Percentiles rank a stretch among this genome's conserved stretches.
These are phyloP conservation scores for Agrenia bidenticulata DNA, from an alignment of 2,888 invertebrate species.

Conservation along the genomic window DNA sequence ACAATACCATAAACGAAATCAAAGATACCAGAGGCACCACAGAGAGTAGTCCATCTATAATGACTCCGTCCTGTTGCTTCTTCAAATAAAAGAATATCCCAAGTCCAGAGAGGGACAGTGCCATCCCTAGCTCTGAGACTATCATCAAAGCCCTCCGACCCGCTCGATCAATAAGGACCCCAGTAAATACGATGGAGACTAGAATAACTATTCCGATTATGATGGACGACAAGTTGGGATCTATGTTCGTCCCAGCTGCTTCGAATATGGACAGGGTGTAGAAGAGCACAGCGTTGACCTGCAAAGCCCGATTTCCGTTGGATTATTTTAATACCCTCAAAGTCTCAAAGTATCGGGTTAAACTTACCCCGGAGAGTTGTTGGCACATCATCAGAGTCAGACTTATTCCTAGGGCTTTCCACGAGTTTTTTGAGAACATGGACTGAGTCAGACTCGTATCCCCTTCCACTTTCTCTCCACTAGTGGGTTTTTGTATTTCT, in stretches of 20 bases:
- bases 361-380: constrained; percentile 37
- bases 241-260: constrained; percentile 64
- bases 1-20: constrained; percentile 75
- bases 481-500: neutral
- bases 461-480: neutral
- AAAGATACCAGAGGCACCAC: constrained; percentile 69
- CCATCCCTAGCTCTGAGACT: constrained; percentile 73
- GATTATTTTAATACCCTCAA: no score
- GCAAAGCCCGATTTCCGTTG: no score
- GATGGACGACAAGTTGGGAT: constrained; percentile 63
- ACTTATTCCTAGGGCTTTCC: constrained; percentile 31
- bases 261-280: constrained; percentile 72
- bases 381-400: constrained; percentile 32
- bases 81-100: constrained; percentile 71
- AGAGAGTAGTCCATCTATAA: constrained; percentile 58
- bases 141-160: constrained; percentile 77
- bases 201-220: constrained; percentile 61
- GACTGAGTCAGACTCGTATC: no score
- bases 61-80: constrained; percentile 52
- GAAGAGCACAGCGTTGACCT: constrained; percentile 84
- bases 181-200: constrained; percentile 58
- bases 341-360: no score
- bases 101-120: constrained; percentile 67
- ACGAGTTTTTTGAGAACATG: neutral
- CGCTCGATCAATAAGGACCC: constrained; percentile 73